Evolutionary conservation across 2,797 vertebrate species (phyloP).

Genomic region (Glossophaga mutica): DNA sequence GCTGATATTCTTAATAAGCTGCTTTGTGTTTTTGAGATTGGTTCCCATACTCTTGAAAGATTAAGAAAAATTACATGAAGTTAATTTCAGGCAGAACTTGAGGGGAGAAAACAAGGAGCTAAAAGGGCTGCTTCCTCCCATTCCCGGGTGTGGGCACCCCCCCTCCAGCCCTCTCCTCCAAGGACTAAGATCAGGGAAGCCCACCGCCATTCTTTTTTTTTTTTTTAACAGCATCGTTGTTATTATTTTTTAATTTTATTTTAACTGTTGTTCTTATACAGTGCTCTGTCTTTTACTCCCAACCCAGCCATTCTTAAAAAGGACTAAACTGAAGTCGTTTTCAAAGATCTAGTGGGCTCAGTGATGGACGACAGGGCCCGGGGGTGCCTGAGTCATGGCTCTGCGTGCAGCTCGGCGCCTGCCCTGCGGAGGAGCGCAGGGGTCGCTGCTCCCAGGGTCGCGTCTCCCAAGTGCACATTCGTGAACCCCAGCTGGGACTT

Average conservation of each 20-base stretch:
- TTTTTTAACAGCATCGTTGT: too few species aligned
- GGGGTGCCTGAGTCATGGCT: neutral
- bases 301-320: neutral
- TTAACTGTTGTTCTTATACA: too few species aligned
- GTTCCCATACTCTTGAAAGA: neutral
- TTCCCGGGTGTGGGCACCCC: too few species aligned
- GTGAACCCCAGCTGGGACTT: neutral
- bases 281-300: too few species aligned
- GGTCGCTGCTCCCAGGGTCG: neutral
- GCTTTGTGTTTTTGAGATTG: slow-evolving; percentile 20
- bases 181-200: neutral
- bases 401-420: rapidly evolving
- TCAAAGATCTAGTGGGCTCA: neutral
- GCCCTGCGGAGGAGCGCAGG: rapidly evolving
- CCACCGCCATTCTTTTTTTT: neutral
- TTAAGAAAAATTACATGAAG: neutral
- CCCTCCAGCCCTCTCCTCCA: neutral
- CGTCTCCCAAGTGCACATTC: neutral
- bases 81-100: neutral
- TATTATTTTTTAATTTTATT: too few species aligned
- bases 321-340: neutral
- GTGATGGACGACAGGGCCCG: rapidly evolving
- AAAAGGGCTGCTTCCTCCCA: neutral
- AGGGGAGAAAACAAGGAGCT: neutral
- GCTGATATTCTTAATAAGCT: neutral